These are phyloP conservation scores for Stomorhina lunata DNA, from an alignment of 2,888 invertebrate genomes.

Conservation along the genomic window DNA sequence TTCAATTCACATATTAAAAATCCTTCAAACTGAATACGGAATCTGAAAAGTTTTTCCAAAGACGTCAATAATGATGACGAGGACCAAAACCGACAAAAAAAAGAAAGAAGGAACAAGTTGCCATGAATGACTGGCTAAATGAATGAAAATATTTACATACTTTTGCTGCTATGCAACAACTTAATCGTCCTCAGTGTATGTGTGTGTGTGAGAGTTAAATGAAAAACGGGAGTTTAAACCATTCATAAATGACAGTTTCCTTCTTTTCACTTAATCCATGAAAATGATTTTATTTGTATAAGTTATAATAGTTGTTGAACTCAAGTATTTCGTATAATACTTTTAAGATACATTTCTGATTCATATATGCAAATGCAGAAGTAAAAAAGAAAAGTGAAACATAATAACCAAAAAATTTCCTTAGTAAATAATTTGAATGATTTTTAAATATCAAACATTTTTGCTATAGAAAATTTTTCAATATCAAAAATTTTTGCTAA, in stretches of 20 bases:
- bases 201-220: not conserved
- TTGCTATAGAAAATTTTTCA: no score
- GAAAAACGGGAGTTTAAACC: slow-evolving; percentile 9
- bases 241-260: slow-evolving; percentile 14
- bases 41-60: slow-evolving; percentile 43
- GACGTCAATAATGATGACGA: slow-evolving; percentile 13
- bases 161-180: not conserved
- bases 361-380: not conserved
- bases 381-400: not conserved
- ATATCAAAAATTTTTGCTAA: no score
- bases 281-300: slow-evolving; percentile 24
- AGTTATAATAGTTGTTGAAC: slow-evolving; percentile 20
- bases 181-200: no score
- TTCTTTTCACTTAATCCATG: not conserved
- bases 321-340: not conserved
- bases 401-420: no score
- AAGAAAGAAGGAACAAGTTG: slow-evolving; percentile 2
- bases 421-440: no score
- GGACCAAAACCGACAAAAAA: not conserved
- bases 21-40: slow-evolving; percentile 50
- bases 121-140: slow-evolving; percentile 12
- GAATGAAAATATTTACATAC: slow-evolving; percentile 36
- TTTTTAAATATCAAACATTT: no score
- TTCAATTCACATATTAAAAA: slow-evolving; percentile 35
- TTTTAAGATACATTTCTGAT: not conserved